Evolutionary conservation across 2,113 vertebrate genomes (phyloP).

Genomic region (Benitochromis conjunctus): DNA sequence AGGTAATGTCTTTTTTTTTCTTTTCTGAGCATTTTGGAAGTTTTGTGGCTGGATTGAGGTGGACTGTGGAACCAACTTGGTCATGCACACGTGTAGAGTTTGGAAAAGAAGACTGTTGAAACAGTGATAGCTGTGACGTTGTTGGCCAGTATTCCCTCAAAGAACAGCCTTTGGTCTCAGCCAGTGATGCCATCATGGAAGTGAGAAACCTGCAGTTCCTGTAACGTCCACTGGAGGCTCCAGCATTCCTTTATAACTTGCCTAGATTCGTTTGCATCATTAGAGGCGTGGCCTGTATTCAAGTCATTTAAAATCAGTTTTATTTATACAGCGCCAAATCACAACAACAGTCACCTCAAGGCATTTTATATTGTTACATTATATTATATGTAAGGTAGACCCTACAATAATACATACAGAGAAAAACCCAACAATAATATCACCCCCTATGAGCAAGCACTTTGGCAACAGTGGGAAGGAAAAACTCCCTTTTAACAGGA

Average conservation of each 20-base stretch:
- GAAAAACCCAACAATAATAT: neutral
- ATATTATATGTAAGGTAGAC: fast-evolving
- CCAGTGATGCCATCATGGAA: neutral
- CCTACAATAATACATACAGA: fast-evolving
- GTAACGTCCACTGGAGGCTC: neutral
- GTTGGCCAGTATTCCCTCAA: fast-evolving
- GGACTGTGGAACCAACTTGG: neutral
- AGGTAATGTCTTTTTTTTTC: neutral
- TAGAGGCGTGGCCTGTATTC: neutral
- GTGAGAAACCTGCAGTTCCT: neutral
- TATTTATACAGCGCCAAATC: neutral
- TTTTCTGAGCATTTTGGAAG: neutral
- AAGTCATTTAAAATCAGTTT: neutral
- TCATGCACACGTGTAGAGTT: neutral
- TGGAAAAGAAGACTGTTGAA: neutral
- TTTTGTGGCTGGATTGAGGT: fast-evolving
- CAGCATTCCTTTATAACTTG: fast-evolving
- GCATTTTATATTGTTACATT: neutral
- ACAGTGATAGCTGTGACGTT: fast-evolving
- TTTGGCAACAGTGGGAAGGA: fast-evolving
- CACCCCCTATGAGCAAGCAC: neutral
- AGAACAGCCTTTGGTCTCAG: neutral
- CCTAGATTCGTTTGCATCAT: fast-evolving
- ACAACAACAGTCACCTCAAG: fast-evolving
- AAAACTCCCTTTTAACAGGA: neutral